These are phyloP conservation scores for Aphelenchoides bicaudatus DNA, from an alignment of 2,888 invertebrate genomes.

Conservation along the genomic window DNA sequence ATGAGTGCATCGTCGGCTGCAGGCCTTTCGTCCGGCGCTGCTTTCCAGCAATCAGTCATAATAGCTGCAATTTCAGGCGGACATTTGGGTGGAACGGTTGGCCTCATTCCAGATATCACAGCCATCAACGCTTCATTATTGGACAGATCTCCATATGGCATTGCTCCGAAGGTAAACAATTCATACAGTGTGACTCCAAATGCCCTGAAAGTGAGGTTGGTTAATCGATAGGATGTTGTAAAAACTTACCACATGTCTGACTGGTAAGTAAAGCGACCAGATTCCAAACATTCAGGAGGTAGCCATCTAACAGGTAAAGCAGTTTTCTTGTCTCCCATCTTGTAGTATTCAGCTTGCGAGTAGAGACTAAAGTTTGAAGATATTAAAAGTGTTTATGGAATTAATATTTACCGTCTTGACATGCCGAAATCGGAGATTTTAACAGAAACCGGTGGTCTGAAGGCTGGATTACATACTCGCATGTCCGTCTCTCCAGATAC, in stretches of 20 bases:
- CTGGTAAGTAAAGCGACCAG: constrained; percentile 94
- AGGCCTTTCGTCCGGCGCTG: constrained; percentile 82
- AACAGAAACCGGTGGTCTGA: constrained; percentile 47
- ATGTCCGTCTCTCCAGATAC: constrained; percentile 65
- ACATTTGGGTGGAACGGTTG: constrained; percentile 85
- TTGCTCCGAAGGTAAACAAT: constrained; percentile 90
- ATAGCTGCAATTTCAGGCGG: constrained; percentile 83
- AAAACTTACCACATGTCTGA: constrained; percentile 83
- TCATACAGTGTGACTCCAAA: constrained; percentile 98
- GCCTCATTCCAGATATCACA: constrained; percentile 86
- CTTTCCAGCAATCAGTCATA: constrained; percentile 97
- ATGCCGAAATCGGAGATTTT: constrained; percentile 60
- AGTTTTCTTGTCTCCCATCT: constrained; percentile 41
- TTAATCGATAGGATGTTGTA: neutral
- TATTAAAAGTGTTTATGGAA: neutral
- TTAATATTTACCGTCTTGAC: constrained; percentile 42
- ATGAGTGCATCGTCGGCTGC: constrained; percentile 84
- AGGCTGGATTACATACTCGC: constrained; percentile 31
- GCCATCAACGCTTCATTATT: constrained; percentile 96
- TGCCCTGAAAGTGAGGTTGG: constrained; percentile 62
- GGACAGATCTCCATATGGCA: constrained; percentile 88
- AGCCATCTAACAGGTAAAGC: constrained; percentile 72
- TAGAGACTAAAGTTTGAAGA: constrained; percentile 37
- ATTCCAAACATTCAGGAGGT: constrained; percentile 94
- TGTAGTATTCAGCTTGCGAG: constrained; percentile 51